Evolutionary conservation across 2,113 vertebrate species (phyloP).

Genomic region (Erpornis zantholeuca): DNA sequence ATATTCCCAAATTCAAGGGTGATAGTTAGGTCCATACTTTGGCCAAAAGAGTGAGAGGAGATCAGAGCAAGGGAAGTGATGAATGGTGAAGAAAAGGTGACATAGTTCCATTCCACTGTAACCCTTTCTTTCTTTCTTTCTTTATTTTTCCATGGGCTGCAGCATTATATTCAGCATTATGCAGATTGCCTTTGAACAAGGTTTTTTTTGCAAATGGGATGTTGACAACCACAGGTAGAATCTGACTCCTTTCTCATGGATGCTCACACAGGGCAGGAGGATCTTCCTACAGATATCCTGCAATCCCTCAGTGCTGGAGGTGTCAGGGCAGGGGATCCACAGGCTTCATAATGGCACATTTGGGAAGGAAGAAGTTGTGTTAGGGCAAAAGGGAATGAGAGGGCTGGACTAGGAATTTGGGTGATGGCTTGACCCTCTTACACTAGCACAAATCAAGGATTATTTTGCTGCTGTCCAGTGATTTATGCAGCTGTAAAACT

Average conservation of each 20-base stretch:
- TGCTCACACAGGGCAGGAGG: neutral
- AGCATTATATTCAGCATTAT: neutral
- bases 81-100: neutral
- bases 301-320: neutral
- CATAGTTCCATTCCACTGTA: neutral
- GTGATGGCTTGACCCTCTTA: neutral
- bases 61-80: neutral
- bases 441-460: constrained; percentile 16
- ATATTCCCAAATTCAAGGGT: neutral
- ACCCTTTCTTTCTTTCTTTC: neutral
- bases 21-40: neutral
- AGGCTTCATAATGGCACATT: neutral
- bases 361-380: neutral
- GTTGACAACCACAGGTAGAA: neutral
- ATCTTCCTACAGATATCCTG: neutral
- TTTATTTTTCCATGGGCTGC: neutral
- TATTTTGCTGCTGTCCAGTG: neutral
- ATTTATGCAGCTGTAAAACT: constrained; percentile 31
- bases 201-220: neutral
- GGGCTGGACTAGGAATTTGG: neutral
- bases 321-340: neutral
- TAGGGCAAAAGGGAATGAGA: neutral
- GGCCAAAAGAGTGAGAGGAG: neutral
- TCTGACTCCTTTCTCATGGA: neutral
- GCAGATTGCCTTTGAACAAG: neutral